A percentile compares a stretch with the other conserved stretches of the same genome.
These are phyloP conservation scores for Cyclophora albipunctata DNA, from an alignment of 2,888 invertebrate genomes.

Conservation along the genomic window DNA sequence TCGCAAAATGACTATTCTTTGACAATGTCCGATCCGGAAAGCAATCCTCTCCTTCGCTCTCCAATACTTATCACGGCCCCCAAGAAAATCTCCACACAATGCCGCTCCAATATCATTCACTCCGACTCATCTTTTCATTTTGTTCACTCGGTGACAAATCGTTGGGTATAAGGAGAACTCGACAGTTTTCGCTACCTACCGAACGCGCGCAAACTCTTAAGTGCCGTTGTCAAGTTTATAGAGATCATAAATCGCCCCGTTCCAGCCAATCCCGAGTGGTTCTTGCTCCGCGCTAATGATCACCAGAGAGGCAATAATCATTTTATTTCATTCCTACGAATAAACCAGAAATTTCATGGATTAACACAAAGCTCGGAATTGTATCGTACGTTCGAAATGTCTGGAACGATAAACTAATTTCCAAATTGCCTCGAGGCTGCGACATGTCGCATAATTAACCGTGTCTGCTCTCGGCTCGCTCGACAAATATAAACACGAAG, in stretches of 20 bases:
- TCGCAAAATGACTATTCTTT: background rate
- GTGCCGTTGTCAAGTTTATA: slow-evolving; percentile 36
- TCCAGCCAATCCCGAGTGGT: slow-evolving; percentile 9
- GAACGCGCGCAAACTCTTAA: slow-evolving; percentile 23
- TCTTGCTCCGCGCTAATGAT: slow-evolving; percentile 11
- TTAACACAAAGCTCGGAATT: background rate
- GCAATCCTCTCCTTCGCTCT: background rate
- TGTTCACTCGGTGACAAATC: slow-evolving; percentile 15
- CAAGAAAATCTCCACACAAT: slow-evolving; percentile 1
- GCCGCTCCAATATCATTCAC: slow-evolving; percentile 4
- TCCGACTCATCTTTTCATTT: slow-evolving; percentile 3
- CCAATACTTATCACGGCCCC: background rate
- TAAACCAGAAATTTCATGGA: slow-evolving; percentile 11
- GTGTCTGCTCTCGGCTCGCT: too few species aligned
- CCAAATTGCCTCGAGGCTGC: background rate
- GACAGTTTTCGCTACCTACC: slow-evolving; percentile 11
- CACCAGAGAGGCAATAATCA: slow-evolving; percentile 9
- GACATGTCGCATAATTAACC: background rate
- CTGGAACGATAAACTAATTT: slow-evolving; percentile 3
- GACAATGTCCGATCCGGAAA: slow-evolving; percentile 3
- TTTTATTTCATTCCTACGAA: slow-evolving; percentile 16
- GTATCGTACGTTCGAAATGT: slow-evolving; percentile 2
- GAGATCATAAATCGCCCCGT: slow-evolving; percentile 29
- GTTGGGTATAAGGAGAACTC: slow-evolving; percentile 10
- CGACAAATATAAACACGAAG: too few species aligned